Evolutionary conservation across 2,113 vertebrate genomes (phyloP).

Genomic region (Apaloderma vittatum): DNA sequence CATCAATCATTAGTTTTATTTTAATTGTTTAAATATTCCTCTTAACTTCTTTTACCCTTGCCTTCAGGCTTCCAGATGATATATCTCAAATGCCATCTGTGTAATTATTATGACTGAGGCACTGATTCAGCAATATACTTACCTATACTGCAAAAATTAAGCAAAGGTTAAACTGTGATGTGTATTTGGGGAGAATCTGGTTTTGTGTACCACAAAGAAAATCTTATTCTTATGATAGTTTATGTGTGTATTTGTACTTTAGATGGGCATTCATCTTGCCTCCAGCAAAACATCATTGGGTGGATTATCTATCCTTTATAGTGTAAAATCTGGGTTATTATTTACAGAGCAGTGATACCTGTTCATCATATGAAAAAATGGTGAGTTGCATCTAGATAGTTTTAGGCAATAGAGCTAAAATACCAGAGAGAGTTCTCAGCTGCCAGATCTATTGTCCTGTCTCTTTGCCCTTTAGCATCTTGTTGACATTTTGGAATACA

Average conservation of each 20-base stretch:
- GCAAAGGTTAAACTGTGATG: not conserved
- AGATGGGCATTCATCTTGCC: not conserved
- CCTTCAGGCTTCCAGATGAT: not conserved
- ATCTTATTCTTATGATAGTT: not conserved
- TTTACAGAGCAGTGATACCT: not conserved
- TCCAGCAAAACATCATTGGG: not conserved
- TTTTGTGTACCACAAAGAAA: not conserved
- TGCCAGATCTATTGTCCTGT: not conserved
- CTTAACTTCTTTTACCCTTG: not conserved
- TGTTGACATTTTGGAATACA: not conserved
- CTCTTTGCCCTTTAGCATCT: accelerated
- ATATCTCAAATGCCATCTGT: not conserved
- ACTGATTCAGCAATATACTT: not conserved
- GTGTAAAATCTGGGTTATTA: not conserved
- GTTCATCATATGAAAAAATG: not conserved
- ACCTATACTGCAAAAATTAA: not conserved
- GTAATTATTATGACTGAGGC: not conserved
- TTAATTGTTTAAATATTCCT: not conserved
- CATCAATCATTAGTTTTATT: not conserved
- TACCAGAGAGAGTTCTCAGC: not conserved
- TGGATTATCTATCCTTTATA: not conserved
- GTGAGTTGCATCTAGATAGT: not conserved
- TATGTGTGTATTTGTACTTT: not conserved
- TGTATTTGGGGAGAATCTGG: not conserved
- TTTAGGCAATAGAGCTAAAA: not conserved